These are phyloP conservation scores for Thinocorus orbignyianus DNA, from an alignment of 2,113 vertebrate species.

Conservation along the genomic window DNA sequence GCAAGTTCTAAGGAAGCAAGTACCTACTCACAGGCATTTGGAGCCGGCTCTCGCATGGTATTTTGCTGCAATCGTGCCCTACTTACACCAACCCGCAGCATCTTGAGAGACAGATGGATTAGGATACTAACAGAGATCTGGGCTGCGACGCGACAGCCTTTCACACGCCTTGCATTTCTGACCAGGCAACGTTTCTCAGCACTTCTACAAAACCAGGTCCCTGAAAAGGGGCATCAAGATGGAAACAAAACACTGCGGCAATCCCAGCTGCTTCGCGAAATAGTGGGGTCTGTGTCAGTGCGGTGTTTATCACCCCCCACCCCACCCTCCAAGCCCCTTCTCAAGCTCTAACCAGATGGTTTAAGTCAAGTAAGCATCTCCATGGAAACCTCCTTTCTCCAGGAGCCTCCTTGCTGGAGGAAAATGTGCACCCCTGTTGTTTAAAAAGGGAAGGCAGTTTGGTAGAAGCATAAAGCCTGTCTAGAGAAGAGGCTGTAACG, in stretches of 20 bases:
- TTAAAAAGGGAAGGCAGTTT: background rate
- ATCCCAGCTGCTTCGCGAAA: background rate
- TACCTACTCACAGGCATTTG: background rate
- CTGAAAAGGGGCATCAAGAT: background rate
- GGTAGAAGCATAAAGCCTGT: background rate
- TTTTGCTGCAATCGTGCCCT: background rate
- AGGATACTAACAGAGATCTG: background rate
- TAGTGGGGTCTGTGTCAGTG: background rate
- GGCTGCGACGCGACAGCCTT: background rate
- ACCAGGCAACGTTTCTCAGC: background rate
- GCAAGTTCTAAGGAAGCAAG: background rate
- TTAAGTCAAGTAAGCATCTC: slow-evolving; percentile 21
- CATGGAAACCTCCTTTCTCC: slow-evolving; percentile 47
- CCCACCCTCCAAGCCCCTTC: background rate
- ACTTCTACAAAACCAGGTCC: background rate
- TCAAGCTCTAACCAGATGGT: background rate
- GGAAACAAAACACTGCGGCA: background rate
- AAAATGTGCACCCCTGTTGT: background rate
- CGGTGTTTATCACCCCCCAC: background rate
- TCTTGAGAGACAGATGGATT: background rate
- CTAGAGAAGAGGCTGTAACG: background rate
- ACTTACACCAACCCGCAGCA: background rate
- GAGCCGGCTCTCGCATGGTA: background rate
- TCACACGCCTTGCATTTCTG: background rate
- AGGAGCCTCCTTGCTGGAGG: background rate